phyloP scores from a whole-genome alignment of 2,113 vertebrate species.

The Coptodon bakossiorum region DNA sequence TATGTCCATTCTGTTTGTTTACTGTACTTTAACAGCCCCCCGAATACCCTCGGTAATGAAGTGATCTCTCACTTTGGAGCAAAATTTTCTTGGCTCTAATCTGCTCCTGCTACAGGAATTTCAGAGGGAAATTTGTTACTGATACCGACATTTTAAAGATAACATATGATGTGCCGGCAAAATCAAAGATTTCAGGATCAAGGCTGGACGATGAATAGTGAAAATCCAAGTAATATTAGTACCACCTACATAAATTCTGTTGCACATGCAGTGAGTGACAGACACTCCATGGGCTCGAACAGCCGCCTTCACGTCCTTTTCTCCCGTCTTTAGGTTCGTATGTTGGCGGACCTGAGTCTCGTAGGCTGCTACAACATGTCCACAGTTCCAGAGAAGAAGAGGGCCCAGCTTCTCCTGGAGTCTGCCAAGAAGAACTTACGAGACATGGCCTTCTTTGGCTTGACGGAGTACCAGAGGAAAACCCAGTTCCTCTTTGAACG shows the following conservation, averaged over 20 bases:
- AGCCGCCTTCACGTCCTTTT: not conserved
- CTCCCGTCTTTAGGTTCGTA: conserved; percentile 78
- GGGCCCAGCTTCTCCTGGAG: conserved; percentile 91
- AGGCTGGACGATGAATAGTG: not conserved
- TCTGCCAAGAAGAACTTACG: conserved; percentile 97
- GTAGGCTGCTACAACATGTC: conserved; percentile 99
- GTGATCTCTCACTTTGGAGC: not conserved
- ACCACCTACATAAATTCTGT: not conserved
- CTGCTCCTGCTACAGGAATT: not conserved
- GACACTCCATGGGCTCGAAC: not conserved
- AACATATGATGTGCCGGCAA: not conserved
- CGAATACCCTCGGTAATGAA: not conserved
- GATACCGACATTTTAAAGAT: not conserved
- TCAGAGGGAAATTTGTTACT: not conserved
- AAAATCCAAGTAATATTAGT: not conserved
- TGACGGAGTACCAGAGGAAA: conserved; percentile 98
- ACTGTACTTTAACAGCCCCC: not conserved
- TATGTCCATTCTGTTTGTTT: not conserved
- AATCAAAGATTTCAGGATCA: not conserved
- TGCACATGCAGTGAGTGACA: not conserved
- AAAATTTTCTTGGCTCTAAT: not conserved
- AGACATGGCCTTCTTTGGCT: conserved; percentile 98
- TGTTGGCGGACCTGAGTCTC: conserved; percentile 94
- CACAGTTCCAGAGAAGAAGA: conserved; percentile 90
- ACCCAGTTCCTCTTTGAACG: conserved; percentile 98